Conservation (phyloP, 2,113 vertebrate species). For the Aythya baeri region DNA sequence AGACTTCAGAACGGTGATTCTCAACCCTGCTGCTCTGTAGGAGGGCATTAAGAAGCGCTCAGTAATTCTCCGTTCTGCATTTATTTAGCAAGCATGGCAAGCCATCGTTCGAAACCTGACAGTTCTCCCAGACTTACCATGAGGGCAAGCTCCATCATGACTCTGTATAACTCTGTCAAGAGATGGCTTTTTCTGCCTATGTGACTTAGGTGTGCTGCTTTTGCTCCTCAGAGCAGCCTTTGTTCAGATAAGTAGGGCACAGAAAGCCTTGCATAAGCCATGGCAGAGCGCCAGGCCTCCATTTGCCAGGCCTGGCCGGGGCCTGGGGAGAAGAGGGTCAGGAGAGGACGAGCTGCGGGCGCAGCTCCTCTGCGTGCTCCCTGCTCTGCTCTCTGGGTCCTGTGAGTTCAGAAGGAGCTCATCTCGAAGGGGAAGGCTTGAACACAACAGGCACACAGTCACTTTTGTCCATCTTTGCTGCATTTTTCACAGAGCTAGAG, state of each 20-base stretch:
- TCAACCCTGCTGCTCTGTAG: not conserved
- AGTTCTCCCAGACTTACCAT: conserved; percentile 63
- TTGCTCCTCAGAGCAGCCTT: conserved; percentile 50
- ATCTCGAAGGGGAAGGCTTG: not conserved
- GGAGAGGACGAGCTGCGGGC: conserved; percentile 69
- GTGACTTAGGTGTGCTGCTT: conserved; percentile 51
- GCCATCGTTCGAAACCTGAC: conserved; percentile 47
- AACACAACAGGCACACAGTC: not conserved
- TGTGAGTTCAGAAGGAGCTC: not conserved
- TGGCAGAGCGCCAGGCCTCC: conserved; percentile 72
- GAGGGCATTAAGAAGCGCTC: not conserved
- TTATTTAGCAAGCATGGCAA: not conserved
- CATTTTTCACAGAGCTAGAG: not conserved
- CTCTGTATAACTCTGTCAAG: conserved; percentile 51
- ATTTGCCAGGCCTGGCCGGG: conserved; percentile 59
- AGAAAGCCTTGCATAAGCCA: conserved; percentile 44
- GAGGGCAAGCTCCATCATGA: conserved; percentile 59
- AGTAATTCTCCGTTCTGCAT: not conserved
- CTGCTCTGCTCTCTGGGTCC: not conserved
- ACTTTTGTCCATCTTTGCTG: not conserved
- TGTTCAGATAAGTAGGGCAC: conserved; percentile 63
- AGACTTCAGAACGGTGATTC: not conserved
- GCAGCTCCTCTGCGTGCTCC: conserved; percentile 39
- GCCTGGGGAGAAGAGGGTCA: conserved; percentile 42
- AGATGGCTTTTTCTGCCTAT: conserved; percentile 53